Evolutionary conservation across 1,140 invertebrate species (phyloP), one percentile per base, ranked within the genome.

Genomic region (Drosophila subobscura): DNA sequence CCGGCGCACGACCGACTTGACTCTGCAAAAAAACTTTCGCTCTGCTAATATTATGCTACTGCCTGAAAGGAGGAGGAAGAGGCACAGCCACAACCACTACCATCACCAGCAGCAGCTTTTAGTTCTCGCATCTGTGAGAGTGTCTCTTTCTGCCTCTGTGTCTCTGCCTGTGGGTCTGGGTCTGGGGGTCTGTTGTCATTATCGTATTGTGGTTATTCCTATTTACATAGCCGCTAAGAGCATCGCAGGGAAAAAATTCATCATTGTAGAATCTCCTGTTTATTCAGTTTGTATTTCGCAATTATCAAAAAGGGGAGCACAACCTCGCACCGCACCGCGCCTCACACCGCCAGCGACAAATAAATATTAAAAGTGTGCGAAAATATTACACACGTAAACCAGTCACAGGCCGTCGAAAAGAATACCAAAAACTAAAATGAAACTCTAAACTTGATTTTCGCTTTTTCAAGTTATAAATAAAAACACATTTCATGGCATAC

Each of bases 291-390:
- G 27, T 51, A 67, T 71, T 88, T 68, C 63, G 74, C 67, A 88
- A 76, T 88, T 88, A 76, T 66, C 47, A 46, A 37, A 55, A 83
- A 76, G 64, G 65, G 44, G 49, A 72, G 53, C 58, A 52, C 52
- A 41, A 10, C 29, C 29, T 2, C 7, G 33, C 20, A 5, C 27
- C 29, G 25, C 16, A 33, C 33, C 7, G 33, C 20, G 5, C 27
- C 29, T 14, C 16, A 33, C 33, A 22, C 7, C 14, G 56, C 42
- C 47, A 29, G 25, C 25, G 5, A 6, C 25, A 27, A 75, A 79
- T 72, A 88, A 88, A 88, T 83, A 86, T 88, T 86, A 63, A 83
- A 88, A 86, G 73, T 74, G 77, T 72, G 77, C 70, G 70, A 63
- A 88, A 81, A 79, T 37, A 37, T 79, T 79, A 88, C 77, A 88